A percentile compares a stretch with the other conserved stretches of the same genome.
These are phyloP conservation scores for Latrodectus elegans DNA, from an alignment of 2,888 invertebrate genomes.

Conservation along the genomic window DNA sequence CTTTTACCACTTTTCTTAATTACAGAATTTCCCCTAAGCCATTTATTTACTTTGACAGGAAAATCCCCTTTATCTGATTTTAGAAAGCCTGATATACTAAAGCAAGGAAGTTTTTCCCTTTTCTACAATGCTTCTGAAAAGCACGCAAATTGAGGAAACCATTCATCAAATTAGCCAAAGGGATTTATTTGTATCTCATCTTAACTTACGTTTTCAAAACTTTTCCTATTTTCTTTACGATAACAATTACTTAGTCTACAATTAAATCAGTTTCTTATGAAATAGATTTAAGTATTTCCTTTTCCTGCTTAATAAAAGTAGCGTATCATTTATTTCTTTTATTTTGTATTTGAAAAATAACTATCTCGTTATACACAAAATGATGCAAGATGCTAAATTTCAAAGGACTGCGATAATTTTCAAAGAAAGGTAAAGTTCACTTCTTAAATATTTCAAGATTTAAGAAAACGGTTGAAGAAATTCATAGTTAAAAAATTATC, in stretches of 20 bases:
- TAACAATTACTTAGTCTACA: conserved; percentile 38
- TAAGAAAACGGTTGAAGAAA: too few relatives aligned
- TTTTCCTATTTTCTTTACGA: conserved; percentile 20
- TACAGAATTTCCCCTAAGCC: conserved; percentile 44
- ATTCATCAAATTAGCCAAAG: conserved; percentile 59
- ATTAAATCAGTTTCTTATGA: conserved; percentile 23
- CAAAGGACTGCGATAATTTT: too few relatives aligned
- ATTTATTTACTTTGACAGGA: conserved; percentile 60
- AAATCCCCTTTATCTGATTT: conserved; percentile 45
- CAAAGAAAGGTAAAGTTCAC: too few relatives aligned
- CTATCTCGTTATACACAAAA: too few relatives aligned
- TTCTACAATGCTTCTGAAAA: background rate
- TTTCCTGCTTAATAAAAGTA: background rate
- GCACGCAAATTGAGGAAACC: conserved; percentile 50
- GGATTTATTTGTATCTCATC: conserved; percentile 48
- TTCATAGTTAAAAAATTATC: too few relatives aligned
- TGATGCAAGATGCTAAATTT: too few relatives aligned
- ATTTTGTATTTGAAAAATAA: too few relatives aligned
- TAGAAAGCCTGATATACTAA: conserved; percentile 9
- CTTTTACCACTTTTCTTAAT: conserved; percentile 58
- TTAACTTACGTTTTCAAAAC: conserved; percentile 31
- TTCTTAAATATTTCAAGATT: too few relatives aligned
- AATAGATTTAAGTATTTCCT: background rate
- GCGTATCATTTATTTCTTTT: too few relatives aligned
- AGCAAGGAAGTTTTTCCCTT: conserved; percentile 18